Conservation (phyloP, 1,140 invertebrate species). For the Apis laboriosa region DNA sequence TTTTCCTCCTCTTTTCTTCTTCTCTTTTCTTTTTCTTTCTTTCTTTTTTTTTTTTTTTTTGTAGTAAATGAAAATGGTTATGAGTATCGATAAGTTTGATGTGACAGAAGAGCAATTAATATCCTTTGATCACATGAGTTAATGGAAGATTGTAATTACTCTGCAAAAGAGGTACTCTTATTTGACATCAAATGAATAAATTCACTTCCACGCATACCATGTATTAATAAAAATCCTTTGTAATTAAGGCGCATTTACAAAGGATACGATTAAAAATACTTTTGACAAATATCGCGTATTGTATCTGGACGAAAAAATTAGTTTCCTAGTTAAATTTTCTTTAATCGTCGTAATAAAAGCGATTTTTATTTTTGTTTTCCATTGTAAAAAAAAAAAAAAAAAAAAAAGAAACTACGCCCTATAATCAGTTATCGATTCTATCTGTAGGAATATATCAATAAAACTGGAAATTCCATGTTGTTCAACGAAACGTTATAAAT, state of each 20-base stretch:
- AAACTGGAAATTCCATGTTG: conserved; percentile 42
- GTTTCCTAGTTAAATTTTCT: background rate
- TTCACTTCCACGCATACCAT: background rate
- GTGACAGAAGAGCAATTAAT: conserved; percentile 40
- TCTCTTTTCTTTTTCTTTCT: too few relatives aligned
- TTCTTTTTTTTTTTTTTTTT: background rate
- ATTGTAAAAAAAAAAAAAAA: conserved; percentile 2
- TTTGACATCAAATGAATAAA: conserved; percentile 2
- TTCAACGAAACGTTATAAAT: conserved; percentile 29
- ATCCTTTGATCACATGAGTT: conserved; percentile 32
- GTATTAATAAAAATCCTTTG: background rate
- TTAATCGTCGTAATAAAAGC: too few relatives aligned
- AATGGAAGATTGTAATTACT: conserved; percentile 19
- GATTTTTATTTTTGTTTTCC: background rate
- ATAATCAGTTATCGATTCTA: conserved; percentile 36
- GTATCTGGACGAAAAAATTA: background rate
- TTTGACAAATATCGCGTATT: background rate
- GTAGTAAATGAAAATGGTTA: conserved; percentile 7
- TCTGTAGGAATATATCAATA: background rate
- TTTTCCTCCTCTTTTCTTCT: background rate
- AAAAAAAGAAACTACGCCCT: background rate
- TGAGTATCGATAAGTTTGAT: background rate
- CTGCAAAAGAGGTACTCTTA: background rate
- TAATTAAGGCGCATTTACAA: background rate
- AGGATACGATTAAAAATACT: background rate